Percentiles rank a stretch among this genome's conserved stretches.
Evolutionary conservation across 2,888 invertebrate genomes (phyloP).

Genomic region (Eilema depressum): DNA sequence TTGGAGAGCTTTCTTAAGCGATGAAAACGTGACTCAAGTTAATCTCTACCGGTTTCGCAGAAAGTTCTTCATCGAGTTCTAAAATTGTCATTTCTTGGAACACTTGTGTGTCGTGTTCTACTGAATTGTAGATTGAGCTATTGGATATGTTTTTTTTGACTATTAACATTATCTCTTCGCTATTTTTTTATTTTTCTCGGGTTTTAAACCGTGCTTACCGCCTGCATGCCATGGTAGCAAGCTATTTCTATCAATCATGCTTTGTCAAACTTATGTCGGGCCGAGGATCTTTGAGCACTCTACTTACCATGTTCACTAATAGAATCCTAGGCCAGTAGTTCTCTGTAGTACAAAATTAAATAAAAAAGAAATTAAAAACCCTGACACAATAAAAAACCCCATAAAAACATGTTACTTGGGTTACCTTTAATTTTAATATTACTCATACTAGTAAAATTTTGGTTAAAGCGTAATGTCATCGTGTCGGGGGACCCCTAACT

Average conservation of each 20-base stretch:
- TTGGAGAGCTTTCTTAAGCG: slow-evolving; percentile 18
- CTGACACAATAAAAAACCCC: no score
- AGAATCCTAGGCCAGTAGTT: no score
- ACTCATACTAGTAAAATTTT: no score
- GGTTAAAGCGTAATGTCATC: no score
- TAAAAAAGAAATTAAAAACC: no score
- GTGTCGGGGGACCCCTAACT: no score
- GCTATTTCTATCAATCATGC: neutral
- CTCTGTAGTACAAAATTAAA: no score
- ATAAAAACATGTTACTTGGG: no score
- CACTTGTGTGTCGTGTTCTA: slow-evolving; percentile 6
- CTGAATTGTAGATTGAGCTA: slow-evolving; percentile 8
- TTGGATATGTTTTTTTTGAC: neutral
- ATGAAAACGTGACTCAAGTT: slow-evolving; percentile 25
- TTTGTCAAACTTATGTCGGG: no score
- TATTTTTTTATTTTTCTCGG: neutral
- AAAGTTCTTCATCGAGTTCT: slow-evolving; percentile 7
- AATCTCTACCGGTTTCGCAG: slow-evolving; percentile 13
- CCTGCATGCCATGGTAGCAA: neutral
- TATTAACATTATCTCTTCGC: neutral
- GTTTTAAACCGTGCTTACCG: neutral
- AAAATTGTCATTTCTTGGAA: slow-evolving; percentile 29
- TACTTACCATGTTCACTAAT: no score
- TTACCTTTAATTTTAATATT: no score
- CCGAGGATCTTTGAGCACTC: no score